Base-by-base conservation (phyloP, 2,888 invertebrate genomes). In the Drosophila mayaguana region DNA sequence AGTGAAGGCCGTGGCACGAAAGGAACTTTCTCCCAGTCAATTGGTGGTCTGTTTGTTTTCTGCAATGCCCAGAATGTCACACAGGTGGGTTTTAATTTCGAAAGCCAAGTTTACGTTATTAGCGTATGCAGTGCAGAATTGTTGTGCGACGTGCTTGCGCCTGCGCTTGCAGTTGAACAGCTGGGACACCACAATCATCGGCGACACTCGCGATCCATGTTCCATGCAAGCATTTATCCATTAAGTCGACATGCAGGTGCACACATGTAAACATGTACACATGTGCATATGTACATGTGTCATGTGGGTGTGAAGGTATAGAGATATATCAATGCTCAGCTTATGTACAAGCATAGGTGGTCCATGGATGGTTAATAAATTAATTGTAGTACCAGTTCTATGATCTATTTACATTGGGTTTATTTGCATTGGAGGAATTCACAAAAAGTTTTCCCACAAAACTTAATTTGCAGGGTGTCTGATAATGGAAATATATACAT, bases 11-110 rank as follows among this genome's bases (percentile, higher is more conserved):
- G 95, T 85, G 97, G 96, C 91, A 97, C 97, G 93, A 95, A 96
- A 90, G 97, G 97, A 93, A 96, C 96, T 95, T 96, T 96, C 94
- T 97, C 96, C 97, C 97, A 97, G 91, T 97, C 96, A 91, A 97
- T 96, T 93, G 95, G 94, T 93, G 94, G 93, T 93, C 83, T 89
- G 72, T 83, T 91, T 93, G 86, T 81, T 79, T 78, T 92, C 92
- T 92, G 92, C 75, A 92, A 92, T 87, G 87, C 88, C 92, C 92
- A 91, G 74, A 84, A 84, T 86, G 78, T 87, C 83, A 88, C 87
- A 83, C 54, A 75, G 68, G 51, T 80, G 77, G 60, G 61, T 63
- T 72, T 83, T 56, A 83, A 72, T 83, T 72, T 68, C 43, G 63
- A 75, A 80, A 75, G 81, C 84, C 74, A 71, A 75, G 60, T 66